phyloP scores from a whole-genome alignment of 2,797 vertebrate genomes.

The Vespertilio murinus region DNA sequence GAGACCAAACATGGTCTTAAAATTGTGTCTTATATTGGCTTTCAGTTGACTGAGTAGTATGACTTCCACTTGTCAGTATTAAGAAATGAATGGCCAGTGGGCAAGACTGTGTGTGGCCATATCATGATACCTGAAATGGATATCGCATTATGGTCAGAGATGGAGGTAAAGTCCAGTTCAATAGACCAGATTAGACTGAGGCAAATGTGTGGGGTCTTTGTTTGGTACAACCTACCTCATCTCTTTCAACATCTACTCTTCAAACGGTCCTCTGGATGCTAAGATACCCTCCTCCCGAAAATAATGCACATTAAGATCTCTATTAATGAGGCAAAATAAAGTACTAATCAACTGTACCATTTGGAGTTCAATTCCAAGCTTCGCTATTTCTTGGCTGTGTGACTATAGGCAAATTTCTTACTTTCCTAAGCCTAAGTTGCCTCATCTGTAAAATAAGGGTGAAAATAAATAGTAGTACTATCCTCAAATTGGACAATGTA shows the following conservation, averaged over 20 bases:
- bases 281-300: neutral
- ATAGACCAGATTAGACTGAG: neutral
- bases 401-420: neutral
- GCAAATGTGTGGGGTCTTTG: neutral
- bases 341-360: neutral
- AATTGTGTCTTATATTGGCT: neutral
- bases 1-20: neutral
- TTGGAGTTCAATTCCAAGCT: neutral
- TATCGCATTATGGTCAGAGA: neutral
- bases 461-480: neutral
- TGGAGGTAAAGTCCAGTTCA: neutral
- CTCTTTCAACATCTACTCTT: neutral
- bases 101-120: neutral
- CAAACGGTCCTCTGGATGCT: neutral
- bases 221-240: neutral
- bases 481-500: neutral
- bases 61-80: neutral
- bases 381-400: neutral
- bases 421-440: neutral
- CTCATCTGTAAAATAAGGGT: neutral
- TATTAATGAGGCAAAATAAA: neutral
- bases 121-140: neutral
- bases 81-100: neutral
- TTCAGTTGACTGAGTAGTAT: neutral
- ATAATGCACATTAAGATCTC: neutral